Evolutionary conservation across 1,140 invertebrate genomes (phyloP), one percentile per base, ranked within the genome.

Genomic region (Drosophila sp.): DNA sequence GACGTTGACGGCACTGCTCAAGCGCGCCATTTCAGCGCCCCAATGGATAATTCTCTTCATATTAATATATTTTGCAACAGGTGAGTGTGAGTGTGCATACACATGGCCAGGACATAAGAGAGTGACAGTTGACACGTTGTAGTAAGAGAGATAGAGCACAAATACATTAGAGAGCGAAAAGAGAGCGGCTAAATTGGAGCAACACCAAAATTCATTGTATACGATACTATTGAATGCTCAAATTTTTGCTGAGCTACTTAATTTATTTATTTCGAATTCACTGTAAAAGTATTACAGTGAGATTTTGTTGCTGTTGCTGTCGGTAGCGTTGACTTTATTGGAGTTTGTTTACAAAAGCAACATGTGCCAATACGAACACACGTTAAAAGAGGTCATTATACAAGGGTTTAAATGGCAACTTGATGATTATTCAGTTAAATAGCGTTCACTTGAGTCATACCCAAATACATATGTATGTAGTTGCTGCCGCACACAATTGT

Each of bases 1-100:
- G 62, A 61, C 66, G 58, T 40, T 29, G 18, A 50, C 58, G 67
- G 67, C 76, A 79, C 74, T 87, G 83, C 83, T 89, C 79, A 89
- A 83, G 83, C 83, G 83, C 79, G 84, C 79, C 69, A 73, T 83
- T 80, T 89, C 83, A 80, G 61, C 73, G 45, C 76, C 84, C 50
- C 87, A 90, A 82, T 90, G 86, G 86, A 90, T 90, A 86, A 79
- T 89, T 80, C 81, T 90, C 87, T 80, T 82, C 64, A 79, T 86
- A 75, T 75, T 90, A 75, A 90, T 90, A 63, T 90, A 82, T 75
- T 90, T 86, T 75, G 81, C 87, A 90, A 90, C 81, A 90, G 86
- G 86, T 90, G 71, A 90, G 86, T 66, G 5, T 34, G 41, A 51
- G 16, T 36, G 21, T 58, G 65, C 51, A 59, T 27, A 66, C 58